Evolutionary conservation across 2,888 invertebrate species (phyloP).

Genomic region (Agrilus cyanescens): DNA sequence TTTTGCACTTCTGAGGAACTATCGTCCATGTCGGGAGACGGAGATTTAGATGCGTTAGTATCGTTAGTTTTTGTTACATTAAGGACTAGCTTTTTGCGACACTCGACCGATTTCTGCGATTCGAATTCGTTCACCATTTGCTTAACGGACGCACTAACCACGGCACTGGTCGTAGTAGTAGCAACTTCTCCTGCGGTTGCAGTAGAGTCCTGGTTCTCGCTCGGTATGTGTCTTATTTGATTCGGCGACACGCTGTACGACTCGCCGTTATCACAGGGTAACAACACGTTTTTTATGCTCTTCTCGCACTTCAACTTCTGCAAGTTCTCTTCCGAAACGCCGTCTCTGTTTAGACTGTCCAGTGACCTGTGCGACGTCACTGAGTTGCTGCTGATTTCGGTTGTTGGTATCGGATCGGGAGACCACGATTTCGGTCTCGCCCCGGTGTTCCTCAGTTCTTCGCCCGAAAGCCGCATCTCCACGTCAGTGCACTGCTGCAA

Average conservation of each 20-base stretch:
- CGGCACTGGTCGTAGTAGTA: neutral
- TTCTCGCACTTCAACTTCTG: constrained; percentile 12
- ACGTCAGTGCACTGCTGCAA: constrained; percentile 24
- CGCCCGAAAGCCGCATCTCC: constrained; percentile 17
- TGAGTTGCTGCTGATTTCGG: constrained; percentile 39
- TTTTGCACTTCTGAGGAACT: constrained; percentile 20
- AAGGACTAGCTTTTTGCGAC: constrained; percentile 36
- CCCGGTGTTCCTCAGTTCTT: constrained; percentile 27
- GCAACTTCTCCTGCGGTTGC: constrained; percentile 3
- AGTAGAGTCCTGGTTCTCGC: constrained; percentile 24
- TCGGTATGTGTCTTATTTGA: constrained; percentile 71
- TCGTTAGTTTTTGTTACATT: constrained; percentile 30
- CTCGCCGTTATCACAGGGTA: constrained; percentile 76
- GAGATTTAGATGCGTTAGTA: constrained; percentile 23
- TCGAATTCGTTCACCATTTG: constrained; percentile 66
- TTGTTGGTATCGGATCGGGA: constrained; percentile 52
- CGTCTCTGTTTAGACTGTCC: constrained; percentile 42
- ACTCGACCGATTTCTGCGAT: constrained; percentile 34
- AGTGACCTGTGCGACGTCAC: constrained; percentile 55
- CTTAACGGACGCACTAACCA: constrained; percentile 42
- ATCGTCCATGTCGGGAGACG: constrained; percentile 25
- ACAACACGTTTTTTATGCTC: constrained; percentile 53
- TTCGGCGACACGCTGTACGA: constrained; percentile 86
- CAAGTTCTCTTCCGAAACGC: constrained; percentile 11
- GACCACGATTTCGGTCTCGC: constrained; percentile 35